A percentile compares a stretch with the other conserved stretches of the same genome.
These are phyloP conservation scores for Lepilemur ruficaudatus DNA, from an alignment of 2,797 vertebrate species.

Conservation along the genomic window DNA sequence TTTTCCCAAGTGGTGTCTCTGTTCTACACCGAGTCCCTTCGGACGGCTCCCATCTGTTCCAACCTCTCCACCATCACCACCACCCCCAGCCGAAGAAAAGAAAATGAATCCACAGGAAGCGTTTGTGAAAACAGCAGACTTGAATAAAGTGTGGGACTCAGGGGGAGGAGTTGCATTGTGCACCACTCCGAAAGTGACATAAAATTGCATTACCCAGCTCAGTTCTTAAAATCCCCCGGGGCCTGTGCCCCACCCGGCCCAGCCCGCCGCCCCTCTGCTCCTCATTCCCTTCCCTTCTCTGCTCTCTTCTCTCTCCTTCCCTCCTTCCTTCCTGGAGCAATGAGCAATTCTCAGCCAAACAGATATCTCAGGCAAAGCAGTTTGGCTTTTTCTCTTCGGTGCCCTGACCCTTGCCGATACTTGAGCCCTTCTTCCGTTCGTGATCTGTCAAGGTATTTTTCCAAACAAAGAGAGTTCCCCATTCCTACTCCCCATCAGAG, in stretches of 20 bases:
- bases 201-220: accelerated
- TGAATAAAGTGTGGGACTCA: not conserved
- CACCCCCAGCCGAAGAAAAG: not conserved
- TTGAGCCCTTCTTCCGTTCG: not conserved
- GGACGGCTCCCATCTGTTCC: not conserved
- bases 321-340: not conserved
- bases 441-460: not conserved
- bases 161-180: accelerated
- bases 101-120: not conserved
- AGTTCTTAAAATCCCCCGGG: not conserved
- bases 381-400: not conserved
- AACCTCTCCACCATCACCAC: not conserved
- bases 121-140: not conserved
- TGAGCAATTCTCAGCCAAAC: not conserved
- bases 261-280: not conserved
- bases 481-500: not conserved
- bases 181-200: not conserved
- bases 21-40: not conserved
- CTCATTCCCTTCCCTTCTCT: not conserved
- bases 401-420: not conserved
- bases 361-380: not conserved
- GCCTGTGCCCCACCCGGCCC: not conserved
- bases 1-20: not conserved
- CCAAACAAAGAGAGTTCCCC: not conserved
- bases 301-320: not conserved